Evolutionary conservation across 1,140 invertebrate species (phyloP).

Genomic region (Psilanteris sp.): DNA sequence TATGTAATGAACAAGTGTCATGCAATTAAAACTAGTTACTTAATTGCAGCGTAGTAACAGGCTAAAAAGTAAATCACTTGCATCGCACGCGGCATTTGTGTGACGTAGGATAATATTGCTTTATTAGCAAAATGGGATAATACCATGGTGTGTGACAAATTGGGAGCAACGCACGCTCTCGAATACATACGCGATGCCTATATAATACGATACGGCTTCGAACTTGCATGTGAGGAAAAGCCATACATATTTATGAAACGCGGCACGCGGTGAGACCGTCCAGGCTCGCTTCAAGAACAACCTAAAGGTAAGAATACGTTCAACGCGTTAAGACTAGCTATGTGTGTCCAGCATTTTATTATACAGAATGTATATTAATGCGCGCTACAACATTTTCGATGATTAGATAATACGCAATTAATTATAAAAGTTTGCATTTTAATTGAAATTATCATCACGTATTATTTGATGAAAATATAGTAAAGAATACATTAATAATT

Average conservation of each 20-base stretch:
- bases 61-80: constrained; percentile 67
- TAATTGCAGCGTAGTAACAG: constrained; percentile 70
- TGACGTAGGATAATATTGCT: constrained; percentile 71
- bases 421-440: constrained; percentile 50
- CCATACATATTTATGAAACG: constrained; percentile 77
- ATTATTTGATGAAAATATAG: constrained; percentile 25
- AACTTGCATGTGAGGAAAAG: constrained; percentile 68
- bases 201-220: constrained; percentile 42
- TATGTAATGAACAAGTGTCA: constrained; percentile 60
- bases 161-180: constrained; percentile 77
- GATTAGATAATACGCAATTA: constrained; percentile 57
- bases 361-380: constrained; percentile 41
- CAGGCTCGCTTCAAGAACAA: constrained; percentile 46
- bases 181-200: constrained; percentile 59
- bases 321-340: constrained; percentile 61
- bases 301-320: constrained; percentile 64
- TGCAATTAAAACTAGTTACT: constrained; percentile 73
- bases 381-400: constrained; percentile 49
- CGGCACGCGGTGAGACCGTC: constrained; percentile 64
- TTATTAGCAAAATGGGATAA: constrained; percentile 79
- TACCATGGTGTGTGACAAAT: constrained; percentile 80
- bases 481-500: no score
- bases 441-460: constrained; percentile 35
- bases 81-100: constrained; percentile 51
- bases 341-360: constrained; percentile 40